Base-by-base conservation (phyloP, 1,140 invertebrate genomes). In the Lerema accius region DNA sequence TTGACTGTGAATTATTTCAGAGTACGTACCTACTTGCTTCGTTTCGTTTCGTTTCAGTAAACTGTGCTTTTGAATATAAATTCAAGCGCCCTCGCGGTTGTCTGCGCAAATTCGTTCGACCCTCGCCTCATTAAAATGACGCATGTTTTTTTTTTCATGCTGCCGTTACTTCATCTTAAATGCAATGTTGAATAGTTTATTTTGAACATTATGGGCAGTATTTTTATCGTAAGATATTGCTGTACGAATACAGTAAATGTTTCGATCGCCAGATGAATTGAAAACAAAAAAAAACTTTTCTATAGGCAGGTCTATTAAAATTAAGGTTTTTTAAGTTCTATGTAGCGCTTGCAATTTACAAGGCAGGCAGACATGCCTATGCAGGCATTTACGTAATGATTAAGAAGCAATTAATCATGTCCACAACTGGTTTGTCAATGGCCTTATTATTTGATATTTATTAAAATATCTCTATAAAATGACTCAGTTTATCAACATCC, bases 1-100 rank as follows among this genome's bases (percentile, higher is more conserved):
- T 81, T 73, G 67, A 63, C 77, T 64, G 78, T 86, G 82, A 86
- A 84, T 81, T 83, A 87, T 87, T 86, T 78, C 76, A 78, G 69
- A 69, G 56, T 60, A 76, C 76, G n/a, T n/a, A n/a, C n/a, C n/a
- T n/a, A n/a, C n/a, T n/a, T n/a, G n/a, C n/a, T n/a, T 74, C 71
- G 79, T 76, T 76, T 73, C 80, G 76, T 78, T 79, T 64, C 76
- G 65, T 78, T 84, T 78, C 82, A 81, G 72, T 75, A 69, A 70
- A 62, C 70, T 42, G 16, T 60, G 59, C 73, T 73, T 74, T 76
- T 77, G 72, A 76, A 84, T 84, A 49, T 55, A 55, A 84, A 80
- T 78, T 84, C 78, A 75, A 67, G 48, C 58, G 68, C 51, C 63
- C 65, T 63, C 65, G 58, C 75, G 58, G 60, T 66, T 79, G 76